A percentile compares a stretch with the other conserved stretches of the same genome.
Evolutionary conservation across 1,140 invertebrate genomes (phyloP).

Genomic region (Tribolium castaneum): DNA sequence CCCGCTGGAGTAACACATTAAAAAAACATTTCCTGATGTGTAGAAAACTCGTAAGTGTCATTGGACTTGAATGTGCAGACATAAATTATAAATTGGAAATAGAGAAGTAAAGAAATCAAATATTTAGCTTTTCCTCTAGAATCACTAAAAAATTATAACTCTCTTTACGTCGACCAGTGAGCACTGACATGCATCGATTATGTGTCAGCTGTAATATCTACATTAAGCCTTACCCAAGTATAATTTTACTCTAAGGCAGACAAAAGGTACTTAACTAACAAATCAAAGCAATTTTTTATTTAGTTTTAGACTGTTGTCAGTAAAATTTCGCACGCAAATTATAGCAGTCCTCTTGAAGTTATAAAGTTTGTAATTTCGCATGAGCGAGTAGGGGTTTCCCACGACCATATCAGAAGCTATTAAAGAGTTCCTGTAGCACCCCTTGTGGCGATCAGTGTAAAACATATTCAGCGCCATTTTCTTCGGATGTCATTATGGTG

Average conservation of each 20-base stretch:
- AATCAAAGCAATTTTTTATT: too few relatives aligned
- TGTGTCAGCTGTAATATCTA: not conserved
- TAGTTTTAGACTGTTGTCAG: too few relatives aligned
- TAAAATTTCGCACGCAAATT: not conserved
- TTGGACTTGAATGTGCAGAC: not conserved
- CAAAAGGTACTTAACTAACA: too few relatives aligned
- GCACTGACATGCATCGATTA: not conserved
- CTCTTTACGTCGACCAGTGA: not conserved
- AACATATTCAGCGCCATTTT: slow-evolving; percentile 4
- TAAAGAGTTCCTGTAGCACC: slow-evolving; percentile 4
- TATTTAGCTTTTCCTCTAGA: not conserved
- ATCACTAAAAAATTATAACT: not conserved
- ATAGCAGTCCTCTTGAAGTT: not conserved
- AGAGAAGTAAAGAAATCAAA: not conserved
- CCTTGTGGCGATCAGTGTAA: slow-evolving; percentile 1
- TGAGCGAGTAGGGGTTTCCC: not conserved
- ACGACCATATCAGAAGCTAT: not conserved
- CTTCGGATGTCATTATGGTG: not conserved
- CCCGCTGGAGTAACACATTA: too few relatives aligned
- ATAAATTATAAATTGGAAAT: not conserved
- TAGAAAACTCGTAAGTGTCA: not conserved
- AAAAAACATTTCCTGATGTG: too few relatives aligned
- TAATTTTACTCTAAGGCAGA: too few relatives aligned
- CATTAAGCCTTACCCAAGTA: not conserved
- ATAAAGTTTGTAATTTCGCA: not conserved